Conservation (phyloP, 2,797 vertebrate genomes). For the Rachycentron canadum region DNA sequence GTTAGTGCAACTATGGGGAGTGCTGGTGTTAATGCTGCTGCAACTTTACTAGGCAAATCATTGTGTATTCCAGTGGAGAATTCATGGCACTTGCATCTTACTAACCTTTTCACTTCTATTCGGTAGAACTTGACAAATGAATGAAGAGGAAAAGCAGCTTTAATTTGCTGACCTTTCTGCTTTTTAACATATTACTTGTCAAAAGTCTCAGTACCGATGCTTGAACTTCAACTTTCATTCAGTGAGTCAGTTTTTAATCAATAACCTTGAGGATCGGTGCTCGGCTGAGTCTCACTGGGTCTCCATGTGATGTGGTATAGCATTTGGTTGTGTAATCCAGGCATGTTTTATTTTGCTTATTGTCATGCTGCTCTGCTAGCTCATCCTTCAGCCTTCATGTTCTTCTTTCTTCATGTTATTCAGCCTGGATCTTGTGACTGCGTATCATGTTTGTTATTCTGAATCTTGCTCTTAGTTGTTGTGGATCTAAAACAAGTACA, state of each 20-base stretch:
- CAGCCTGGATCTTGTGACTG: constrained; percentile 22
- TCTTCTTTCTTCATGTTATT: constrained; percentile 14
- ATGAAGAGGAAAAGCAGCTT: not conserved
- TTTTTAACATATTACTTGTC: not conserved
- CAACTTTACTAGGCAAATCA: not conserved
- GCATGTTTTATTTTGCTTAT: constrained; percentile 52
- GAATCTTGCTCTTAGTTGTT: not conserved
- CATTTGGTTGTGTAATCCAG: constrained; percentile 6
- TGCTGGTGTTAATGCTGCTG: not conserved
- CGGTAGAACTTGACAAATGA: not conserved
- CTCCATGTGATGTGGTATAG: constrained; percentile 1
- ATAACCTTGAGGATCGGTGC: constrained; percentile 3
- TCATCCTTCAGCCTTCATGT: constrained; percentile 38
- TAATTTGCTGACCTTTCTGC: not conserved
- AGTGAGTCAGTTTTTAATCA: not conserved
- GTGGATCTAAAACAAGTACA: too few species aligned
- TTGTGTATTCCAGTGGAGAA: not conserved
- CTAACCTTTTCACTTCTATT: not conserved
- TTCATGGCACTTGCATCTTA: not conserved
- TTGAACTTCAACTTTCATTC: not conserved
- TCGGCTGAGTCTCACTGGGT: constrained; percentile 8
- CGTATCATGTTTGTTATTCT: too few species aligned
- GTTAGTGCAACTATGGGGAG: not conserved
- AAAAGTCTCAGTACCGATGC: not conserved
- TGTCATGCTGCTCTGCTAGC: constrained; percentile 36